phyloP scores from a whole-genome alignment of 1,140 invertebrate genomes.

The Saccostrea glomerata region DNA sequence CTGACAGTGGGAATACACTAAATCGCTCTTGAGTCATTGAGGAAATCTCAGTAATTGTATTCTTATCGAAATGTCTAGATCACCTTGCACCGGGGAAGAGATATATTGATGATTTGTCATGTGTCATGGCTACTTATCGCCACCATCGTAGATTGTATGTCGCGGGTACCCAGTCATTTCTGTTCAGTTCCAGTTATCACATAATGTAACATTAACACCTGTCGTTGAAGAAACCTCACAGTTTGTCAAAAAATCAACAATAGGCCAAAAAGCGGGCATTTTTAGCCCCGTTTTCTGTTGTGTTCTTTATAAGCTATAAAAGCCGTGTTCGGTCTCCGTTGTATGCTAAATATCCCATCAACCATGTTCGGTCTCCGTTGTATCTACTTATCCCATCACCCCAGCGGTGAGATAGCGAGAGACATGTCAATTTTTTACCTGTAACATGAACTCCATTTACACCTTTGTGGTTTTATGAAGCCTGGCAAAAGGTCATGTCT shows the following conservation, averaged over 20 bases:
- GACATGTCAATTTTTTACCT: constrained; percentile 3
- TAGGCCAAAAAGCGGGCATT: neutral
- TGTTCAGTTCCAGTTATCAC: neutral
- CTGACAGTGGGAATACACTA: neutral
- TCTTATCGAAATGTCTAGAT: constrained; percentile 33
- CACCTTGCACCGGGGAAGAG: constrained; percentile 4
- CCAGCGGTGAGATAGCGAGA: neutral
- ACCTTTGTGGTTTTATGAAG: constrained; percentile 26
- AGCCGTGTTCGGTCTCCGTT: neutral
- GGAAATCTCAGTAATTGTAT: constrained; percentile 6
- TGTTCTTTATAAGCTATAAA: neutral
- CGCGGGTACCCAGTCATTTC: neutral
- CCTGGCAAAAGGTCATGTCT: constrained; percentile 20
- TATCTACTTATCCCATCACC: constrained; percentile 28
- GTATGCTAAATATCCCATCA: neutral
- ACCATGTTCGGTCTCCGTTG: neutral
- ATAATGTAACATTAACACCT: constrained; percentile 5
- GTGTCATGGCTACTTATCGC: constrained; percentile 20
- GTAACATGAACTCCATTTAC: constrained; percentile 29
- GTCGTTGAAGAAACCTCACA: constrained; percentile 9
- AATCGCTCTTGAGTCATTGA: constrained; percentile 13
- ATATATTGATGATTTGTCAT: constrained; percentile 24
- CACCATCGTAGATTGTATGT: neutral
- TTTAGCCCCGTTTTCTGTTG: neutral
- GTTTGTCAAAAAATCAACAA: constrained; percentile 6